These are phyloP conservation scores for Gymnosoma rotundatum DNA, from an alignment of 2,888 invertebrate species.

Conservation along the genomic window DNA sequence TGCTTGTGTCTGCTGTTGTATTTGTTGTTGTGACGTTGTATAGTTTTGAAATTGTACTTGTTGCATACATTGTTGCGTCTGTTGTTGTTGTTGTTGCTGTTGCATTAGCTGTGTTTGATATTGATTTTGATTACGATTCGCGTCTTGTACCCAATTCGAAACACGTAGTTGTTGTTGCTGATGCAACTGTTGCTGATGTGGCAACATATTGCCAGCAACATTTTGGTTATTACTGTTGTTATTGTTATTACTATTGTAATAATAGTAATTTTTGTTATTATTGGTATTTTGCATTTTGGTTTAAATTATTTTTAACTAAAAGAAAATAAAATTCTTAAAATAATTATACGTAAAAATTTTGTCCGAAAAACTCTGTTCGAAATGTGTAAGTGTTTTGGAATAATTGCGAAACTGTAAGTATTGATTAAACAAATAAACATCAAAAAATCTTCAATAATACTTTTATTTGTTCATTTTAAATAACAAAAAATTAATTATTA, in stretches of 20 bases:
- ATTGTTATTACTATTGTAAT: conserved; percentile 42
- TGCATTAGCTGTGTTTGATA: conserved; percentile 52
- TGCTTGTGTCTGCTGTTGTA: conserved; percentile 41
- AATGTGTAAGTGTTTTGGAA: conserved; percentile 3
- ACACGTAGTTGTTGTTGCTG: conserved; percentile 66
- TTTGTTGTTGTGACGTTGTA: conserved; percentile 67
- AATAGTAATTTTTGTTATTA: conserved; percentile 70
- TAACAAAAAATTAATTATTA: no score
- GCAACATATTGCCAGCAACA: conserved; percentile 60
- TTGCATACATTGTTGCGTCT: conserved; percentile 49
- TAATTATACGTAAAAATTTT: not conserved
- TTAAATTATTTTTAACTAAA: conserved; percentile 51
- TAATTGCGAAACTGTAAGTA: not conserved
- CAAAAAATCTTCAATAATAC: no score
- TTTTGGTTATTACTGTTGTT: conserved; percentile 55
- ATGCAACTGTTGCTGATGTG: conserved; percentile 62
- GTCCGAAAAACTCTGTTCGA: not conserved
- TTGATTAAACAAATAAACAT: not conserved
- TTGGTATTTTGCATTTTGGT: conserved; percentile 70
- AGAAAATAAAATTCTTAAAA: not conserved
- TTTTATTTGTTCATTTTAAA: no score
- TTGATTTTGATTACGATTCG: conserved; percentile 51
- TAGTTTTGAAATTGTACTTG: conserved; percentile 67
- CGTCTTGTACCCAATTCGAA: conserved; percentile 65
- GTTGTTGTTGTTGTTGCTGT: conserved; percentile 62